Evolutionary conservation across 37 sponge, comb jelly and placozoan species (phyloP).

Genomic region (Geodia barretti): DNA sequence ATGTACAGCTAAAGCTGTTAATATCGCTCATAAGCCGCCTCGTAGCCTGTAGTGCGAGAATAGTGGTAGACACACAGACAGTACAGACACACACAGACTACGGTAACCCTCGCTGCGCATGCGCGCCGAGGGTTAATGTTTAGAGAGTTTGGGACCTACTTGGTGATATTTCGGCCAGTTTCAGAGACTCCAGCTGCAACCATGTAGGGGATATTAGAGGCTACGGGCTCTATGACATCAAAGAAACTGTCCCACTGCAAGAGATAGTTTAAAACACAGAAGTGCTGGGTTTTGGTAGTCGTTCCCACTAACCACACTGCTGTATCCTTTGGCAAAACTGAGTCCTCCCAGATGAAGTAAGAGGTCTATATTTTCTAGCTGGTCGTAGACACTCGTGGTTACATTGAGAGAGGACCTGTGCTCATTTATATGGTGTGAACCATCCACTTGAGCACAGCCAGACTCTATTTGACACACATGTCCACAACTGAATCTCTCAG

Average conservation of each 20-base stretch:
- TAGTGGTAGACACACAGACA: too few relatives aligned
- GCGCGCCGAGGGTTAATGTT: too few relatives aligned
- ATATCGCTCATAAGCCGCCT: too few relatives aligned
- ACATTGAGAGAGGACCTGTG: constrained; percentile 46
- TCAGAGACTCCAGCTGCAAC: too few relatives aligned
- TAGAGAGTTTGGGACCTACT: too few relatives aligned
- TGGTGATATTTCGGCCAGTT: too few relatives aligned
- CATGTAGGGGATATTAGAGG: constrained; percentile 62
- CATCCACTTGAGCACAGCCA: constrained; percentile 36
- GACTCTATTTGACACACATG: not conserved
- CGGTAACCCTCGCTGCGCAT: too few relatives aligned
- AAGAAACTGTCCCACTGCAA: constrained; percentile 74
- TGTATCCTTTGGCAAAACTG: constrained; percentile 69
- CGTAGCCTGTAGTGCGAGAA: too few relatives aligned
- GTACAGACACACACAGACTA: too few relatives aligned
- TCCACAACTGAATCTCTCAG: not conserved
- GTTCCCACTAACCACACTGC: constrained; percentile 40
- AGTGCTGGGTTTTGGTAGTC: too few relatives aligned
- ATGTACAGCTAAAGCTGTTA: too few relatives aligned
- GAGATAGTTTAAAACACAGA: too few relatives aligned
- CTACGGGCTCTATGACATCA: constrained; percentile 51
- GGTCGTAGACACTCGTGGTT: constrained; percentile 13
- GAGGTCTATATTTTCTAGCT: constrained; percentile 41
- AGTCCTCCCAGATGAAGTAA: constrained; percentile 87
- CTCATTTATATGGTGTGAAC: constrained; percentile 4